Evolutionary conservation across 2,888 invertebrate genomes (phyloP), one percentile per base, ranked within the genome.

Genomic region (Pheosia tremula): DNA sequence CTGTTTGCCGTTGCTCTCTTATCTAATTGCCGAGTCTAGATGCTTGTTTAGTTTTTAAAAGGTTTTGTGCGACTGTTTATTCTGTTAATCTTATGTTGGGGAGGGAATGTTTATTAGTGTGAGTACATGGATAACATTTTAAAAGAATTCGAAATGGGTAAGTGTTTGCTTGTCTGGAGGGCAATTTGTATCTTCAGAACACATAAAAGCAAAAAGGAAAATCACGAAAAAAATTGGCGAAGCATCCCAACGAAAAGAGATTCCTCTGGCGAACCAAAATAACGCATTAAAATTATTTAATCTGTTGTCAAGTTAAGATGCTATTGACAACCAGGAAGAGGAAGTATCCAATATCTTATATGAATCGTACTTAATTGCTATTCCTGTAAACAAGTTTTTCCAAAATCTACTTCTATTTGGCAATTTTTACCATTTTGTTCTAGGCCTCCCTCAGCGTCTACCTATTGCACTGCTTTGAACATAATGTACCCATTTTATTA

Each of bases 1-100:
- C 67, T 59, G 68, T 73, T 72, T 75, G 74, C 74, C 67, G 65
- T 59, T 57, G 68, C 55, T 67, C 64, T 63, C 72, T 71, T 75
- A 74, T 74, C 71, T 74, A 67, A 73, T 69, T 67, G 69, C 63
- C 45, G 60, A 71, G 66, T 73, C 36, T 1, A 53, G 13, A 10
- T 37, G 47, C 38, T 52, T 56, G 61, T 64, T 58, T 13, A 47
- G 39, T 55, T 62, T 57, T 60, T 56, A 43, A 57, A 49, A 13
- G 37, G 24, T 57, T 36, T 1, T 52, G 41, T 53, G 49, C 37
- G 57, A 43, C 45, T 37, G 56, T 45, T 41, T 56, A 36, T 13
- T 45, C 10, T 13, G 43, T 47, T 24, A 47, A 11, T 24, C 24
- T 24, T 24, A 24, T 6, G 24, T 50, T 50, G 50, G 13, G 5